Evolutionary conservation across 2,888 invertebrate species (phyloP).

Genomic region (Tinea semifulvella): DNA sequence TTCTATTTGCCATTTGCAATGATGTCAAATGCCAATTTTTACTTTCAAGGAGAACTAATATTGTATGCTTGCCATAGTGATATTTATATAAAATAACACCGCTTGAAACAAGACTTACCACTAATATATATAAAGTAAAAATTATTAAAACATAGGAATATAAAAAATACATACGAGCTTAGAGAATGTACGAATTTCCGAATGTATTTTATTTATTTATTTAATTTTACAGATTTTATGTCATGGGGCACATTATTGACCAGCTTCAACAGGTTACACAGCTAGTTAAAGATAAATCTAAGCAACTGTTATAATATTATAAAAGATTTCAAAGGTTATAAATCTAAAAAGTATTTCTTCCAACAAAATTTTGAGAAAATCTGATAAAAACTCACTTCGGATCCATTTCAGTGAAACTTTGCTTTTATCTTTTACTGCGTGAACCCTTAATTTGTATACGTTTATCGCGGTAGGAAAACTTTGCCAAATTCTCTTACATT

Average conservation of each 20-base stretch:
- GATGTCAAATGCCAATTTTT: too few species aligned
- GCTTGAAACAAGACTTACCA: too few species aligned
- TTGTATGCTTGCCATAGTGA: too few species aligned
- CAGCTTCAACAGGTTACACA: not conserved
- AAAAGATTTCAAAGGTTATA: conserved; percentile 1
- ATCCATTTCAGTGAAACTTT: conserved; percentile 40
- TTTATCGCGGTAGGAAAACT: conserved; percentile 33
- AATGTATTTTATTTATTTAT: not conserved
- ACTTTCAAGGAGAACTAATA: too few species aligned
- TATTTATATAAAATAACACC: too few species aligned
- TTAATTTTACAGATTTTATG: not conserved
- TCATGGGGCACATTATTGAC: not conserved
- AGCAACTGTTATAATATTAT: not conserved
- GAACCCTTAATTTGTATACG: conserved; percentile 37
- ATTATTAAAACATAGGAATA: too few species aligned
- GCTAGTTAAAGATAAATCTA: not conserved
- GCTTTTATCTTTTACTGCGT: conserved; percentile 34
- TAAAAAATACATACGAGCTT: too few species aligned
- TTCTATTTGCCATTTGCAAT: too few species aligned
- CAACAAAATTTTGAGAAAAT: conserved; percentile 22
- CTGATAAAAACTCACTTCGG: conserved; percentile 34
- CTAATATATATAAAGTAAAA: too few species aligned
- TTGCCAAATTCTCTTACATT: conserved; percentile 36
- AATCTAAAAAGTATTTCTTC: conserved; percentile 26
- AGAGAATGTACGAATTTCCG: too few species aligned